Percentiles rank a stretch among this genome's conserved stretches.
These are phyloP conservation scores for Eubasilissa regina DNA, from an alignment of 1,140 invertebrate genomes.

Conservation along the genomic window DNA sequence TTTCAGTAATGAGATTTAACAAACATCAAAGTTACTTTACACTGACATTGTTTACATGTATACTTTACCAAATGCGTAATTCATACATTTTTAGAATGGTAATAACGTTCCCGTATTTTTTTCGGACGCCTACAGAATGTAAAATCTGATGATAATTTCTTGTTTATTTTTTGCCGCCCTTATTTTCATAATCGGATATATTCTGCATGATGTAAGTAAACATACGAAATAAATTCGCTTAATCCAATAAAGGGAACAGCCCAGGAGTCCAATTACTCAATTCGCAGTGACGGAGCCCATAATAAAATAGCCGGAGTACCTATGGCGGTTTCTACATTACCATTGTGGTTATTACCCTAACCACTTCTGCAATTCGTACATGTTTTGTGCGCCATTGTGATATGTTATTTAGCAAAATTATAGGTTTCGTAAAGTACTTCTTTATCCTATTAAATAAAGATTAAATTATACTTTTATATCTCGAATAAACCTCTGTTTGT, in stretches of 20 bases:
- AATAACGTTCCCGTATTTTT: background rate
- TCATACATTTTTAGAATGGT: too few species aligned
- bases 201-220: conserved; percentile 8
- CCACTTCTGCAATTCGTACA: background rate
- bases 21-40: too few species aligned
- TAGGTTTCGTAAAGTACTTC: conserved; percentile 19
- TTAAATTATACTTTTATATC: too few species aligned
- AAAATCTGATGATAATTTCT: background rate
- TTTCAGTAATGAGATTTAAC: too few species aligned
- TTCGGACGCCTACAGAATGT: background rate
- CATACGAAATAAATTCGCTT: conserved; percentile 5
- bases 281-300: background rate
- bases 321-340: background rate
- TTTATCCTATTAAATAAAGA: too few species aligned
- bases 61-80: too few species aligned
- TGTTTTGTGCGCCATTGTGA: background rate
- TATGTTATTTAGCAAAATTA: conserved; percentile 13
- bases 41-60: too few species aligned
- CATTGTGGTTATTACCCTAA: conserved; percentile 19
- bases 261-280: conserved; percentile 21
- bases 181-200: background rate
- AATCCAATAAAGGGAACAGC: conserved; percentile 19
- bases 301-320: background rate
- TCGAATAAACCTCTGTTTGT: too few species aligned
- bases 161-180: background rate